These are phyloP conservation scores for Piscicola geometra DNA, from an alignment of 2,888 invertebrate species.

Conservation along the genomic window DNA sequence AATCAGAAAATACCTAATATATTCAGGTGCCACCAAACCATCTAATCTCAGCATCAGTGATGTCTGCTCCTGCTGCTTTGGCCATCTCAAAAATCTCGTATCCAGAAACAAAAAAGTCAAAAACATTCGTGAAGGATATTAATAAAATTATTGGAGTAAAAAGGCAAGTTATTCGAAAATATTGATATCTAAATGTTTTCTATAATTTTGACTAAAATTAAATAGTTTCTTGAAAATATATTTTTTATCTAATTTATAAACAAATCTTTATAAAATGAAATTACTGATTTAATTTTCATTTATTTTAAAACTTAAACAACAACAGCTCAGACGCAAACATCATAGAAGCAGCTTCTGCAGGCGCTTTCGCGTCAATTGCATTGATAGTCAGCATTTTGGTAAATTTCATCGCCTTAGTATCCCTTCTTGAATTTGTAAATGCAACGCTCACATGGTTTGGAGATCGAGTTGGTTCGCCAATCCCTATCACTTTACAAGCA, in stretches of 20 bases:
- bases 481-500: conserved; percentile 39
- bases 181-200: no score
- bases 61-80: conserved; percentile 87
- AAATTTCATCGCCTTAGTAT: conserved; percentile 37
- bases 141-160: conserved; percentile 35
- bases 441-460: conserved; percentile 39
- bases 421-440: conserved; percentile 39
- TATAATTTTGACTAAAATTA: not conserved
- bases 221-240: not conserved
- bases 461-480: conserved; percentile 37
- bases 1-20: no score
- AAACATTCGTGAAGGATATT: conserved; percentile 36
- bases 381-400: conserved; percentile 47
- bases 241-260: not conserved
- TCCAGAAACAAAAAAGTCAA: conserved; percentile 43
- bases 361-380: conserved; percentile 38
- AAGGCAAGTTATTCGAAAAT: no score
- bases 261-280: not conserved
- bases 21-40: conserved; percentile 70
- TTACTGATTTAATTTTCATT: no score
- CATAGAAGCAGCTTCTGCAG: conserved; percentile 38
- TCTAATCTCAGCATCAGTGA: conserved; percentile 82
- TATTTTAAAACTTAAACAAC: no score
- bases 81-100: conserved; percentile 57
- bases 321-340: conserved; percentile 15